Evolutionary conservation across 1,140 invertebrate genomes (phyloP).

Genomic region (Palaemon carinicauda): DNA sequence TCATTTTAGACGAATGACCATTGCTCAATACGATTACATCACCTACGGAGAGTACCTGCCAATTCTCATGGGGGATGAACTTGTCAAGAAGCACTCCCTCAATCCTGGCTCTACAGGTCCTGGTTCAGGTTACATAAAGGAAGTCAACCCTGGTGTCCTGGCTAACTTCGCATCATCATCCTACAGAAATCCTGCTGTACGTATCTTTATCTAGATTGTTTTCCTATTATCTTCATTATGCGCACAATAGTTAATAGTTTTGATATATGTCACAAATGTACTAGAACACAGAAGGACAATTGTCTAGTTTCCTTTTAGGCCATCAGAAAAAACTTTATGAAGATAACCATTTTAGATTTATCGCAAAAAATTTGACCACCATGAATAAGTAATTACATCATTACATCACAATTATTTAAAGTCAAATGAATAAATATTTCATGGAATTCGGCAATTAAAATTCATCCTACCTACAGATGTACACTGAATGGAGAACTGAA

Average conservation of each 20-base stretch:
- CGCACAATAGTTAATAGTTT: too few relatives aligned
- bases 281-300: too few relatives aligned
- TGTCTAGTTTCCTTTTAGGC: too few relatives aligned
- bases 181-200: conserved; percentile 60
- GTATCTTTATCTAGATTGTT: background rate
- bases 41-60: conserved; percentile 67
- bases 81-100: conserved; percentile 52
- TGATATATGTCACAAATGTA: too few relatives aligned
- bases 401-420: too few relatives aligned
- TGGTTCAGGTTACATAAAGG: conserved; percentile 60
- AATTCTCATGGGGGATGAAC: conserved; percentile 60
- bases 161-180: conserved; percentile 60
- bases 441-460: background rate
- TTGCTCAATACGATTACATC: conserved; percentile 64
- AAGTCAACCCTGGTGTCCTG: conserved; percentile 59
- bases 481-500: conserved; percentile 31
- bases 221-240: too few relatives aligned
- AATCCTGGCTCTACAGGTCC: conserved; percentile 45
- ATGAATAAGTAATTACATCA: too few relatives aligned
- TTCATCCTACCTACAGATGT: conserved; percentile 31
- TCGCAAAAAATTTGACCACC: too few relatives aligned
- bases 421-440: too few relatives aligned
- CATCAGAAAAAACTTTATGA: too few relatives aligned
- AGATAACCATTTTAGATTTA: too few relatives aligned
- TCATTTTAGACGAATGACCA: conserved; percentile 58